These are phyloP conservation scores for Mus spicilegus DNA, from an alignment of 2,113 vertebrate species.

Conservation along the genomic window DNA sequence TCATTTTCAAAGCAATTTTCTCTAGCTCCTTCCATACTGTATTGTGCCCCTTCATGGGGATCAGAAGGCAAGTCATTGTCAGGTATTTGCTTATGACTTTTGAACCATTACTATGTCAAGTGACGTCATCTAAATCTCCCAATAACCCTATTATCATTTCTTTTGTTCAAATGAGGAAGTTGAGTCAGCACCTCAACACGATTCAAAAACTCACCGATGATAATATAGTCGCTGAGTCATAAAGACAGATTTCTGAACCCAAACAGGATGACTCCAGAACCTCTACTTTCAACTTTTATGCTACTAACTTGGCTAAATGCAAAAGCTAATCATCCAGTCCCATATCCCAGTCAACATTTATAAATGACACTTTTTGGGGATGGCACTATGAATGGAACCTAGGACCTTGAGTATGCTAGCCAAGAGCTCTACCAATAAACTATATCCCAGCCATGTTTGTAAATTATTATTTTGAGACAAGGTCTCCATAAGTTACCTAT, in stretches of 20 bases:
- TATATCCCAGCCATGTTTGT: background rate
- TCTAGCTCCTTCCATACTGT: slow-evolving; percentile 44
- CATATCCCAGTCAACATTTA: slow-evolving; percentile 8
- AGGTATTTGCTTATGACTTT: background rate
- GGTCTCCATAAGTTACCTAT: background rate
- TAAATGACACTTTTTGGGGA: background rate
- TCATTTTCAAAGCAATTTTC: slow-evolving; percentile 43
- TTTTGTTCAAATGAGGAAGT: slow-evolving; percentile 49
- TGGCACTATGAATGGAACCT: background rate
- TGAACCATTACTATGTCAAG: background rate
- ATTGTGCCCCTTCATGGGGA: slow-evolving; percentile 16
- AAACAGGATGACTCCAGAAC: slow-evolving; percentile 1
- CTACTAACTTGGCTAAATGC: slow-evolving; percentile 31
- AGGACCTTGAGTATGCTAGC: background rate
- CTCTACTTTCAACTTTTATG: slow-evolving; percentile 16
- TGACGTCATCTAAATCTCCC: slow-evolving; percentile 35
- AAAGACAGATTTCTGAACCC: slow-evolving; percentile 25
- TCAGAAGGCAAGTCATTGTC: slow-evolving; percentile 34
- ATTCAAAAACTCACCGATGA: slow-evolving; percentile 16
- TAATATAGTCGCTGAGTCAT: background rate
- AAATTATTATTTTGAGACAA: background rate
- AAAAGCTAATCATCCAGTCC: background rate
- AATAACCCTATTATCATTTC: background rate
- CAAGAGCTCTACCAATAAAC: background rate
- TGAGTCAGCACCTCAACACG: slow-evolving; percentile 42